phyloP scores from a whole-genome alignment of 2,797 vertebrate species.

The Ispidina lecontei region DNA sequence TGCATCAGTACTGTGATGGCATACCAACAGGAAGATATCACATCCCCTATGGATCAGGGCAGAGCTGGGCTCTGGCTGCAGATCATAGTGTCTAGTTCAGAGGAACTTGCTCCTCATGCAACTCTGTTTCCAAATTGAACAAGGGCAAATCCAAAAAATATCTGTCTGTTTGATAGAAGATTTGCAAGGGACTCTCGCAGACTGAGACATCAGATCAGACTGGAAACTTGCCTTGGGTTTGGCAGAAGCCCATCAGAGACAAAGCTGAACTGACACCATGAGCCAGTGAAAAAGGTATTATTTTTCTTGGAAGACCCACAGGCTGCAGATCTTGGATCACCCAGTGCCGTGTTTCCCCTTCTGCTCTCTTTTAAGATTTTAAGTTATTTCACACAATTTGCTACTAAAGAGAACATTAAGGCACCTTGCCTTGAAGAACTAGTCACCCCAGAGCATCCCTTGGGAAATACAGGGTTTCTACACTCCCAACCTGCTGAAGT shows the following conservation, averaged over 20 bases:
- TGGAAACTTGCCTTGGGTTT: not conserved
- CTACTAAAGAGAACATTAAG: not conserved
- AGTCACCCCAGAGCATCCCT: not conserved
- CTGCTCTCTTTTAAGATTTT: not conserved
- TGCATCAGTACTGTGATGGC: not conserved
- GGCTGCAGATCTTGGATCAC: not conserved
- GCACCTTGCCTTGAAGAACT: not conserved
- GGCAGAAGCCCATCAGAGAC: not conserved
- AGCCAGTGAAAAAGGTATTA: not conserved
- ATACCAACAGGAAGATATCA: not conserved
- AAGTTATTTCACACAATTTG: not conserved
- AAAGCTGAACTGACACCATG: not conserved
- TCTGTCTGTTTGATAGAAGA: not conserved
- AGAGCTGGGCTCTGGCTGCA: not conserved
- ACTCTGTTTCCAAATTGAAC: not conserved
- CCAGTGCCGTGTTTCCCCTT: not conserved
- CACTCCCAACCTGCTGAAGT: not conserved
- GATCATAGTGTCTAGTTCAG: not conserved
- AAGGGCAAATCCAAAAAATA: not conserved
- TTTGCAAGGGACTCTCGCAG: not conserved
- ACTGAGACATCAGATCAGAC: not conserved
- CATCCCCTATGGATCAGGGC: not conserved
- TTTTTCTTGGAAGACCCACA: not conserved
- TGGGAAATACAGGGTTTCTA: not conserved
- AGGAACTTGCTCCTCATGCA: not conserved